A percentile compares a stretch with the other conserved stretches of the same genome.
Conservation (phyloP, 2,797 vertebrate species). For the Crenuchus spilurus region DNA sequence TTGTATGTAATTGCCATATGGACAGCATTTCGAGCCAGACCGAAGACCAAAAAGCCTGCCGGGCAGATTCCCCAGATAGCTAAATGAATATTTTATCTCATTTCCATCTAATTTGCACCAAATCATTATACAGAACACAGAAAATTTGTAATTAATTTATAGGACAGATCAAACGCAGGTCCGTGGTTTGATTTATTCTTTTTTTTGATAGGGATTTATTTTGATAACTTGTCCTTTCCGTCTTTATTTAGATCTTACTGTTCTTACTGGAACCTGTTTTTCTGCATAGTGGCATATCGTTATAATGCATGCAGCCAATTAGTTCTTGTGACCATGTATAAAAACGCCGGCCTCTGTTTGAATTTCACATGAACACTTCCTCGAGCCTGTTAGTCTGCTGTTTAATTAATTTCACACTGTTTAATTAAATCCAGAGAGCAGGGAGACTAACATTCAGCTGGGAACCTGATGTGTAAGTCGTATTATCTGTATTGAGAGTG, state of each 20-base stretch:
- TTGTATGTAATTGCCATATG: constrained; percentile 83
- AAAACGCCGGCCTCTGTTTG: constrained; percentile 71
- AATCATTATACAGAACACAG: constrained; percentile 80
- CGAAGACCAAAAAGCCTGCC: constrained; percentile 75
- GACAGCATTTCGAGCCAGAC: constrained; percentile 81
- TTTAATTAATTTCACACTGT: constrained; percentile 82
- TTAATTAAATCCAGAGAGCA: constrained; percentile 82
- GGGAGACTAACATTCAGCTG: constrained; percentile 67
- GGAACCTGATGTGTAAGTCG: constrained; percentile 64
- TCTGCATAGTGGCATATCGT: constrained; percentile 61
- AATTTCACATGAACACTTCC: constrained; percentile 67
- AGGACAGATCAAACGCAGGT: constrained; percentile 83
- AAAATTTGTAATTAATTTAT: constrained; percentile 82
- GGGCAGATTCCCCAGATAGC: constrained; percentile 82
- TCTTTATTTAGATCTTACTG: constrained; percentile 60
- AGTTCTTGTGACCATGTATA: constrained; percentile 72
- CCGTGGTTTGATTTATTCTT: constrained; percentile 73
- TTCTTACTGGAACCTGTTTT: no score
- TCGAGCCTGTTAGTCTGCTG: constrained; percentile 74
- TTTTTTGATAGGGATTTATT: constrained; percentile 66
- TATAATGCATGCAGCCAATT: constrained; percentile 71
- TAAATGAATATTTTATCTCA: constrained; percentile 85
- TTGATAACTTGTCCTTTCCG: constrained; percentile 73
- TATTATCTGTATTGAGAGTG: constrained; percentile 6
- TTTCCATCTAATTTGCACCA: constrained; percentile 85